A percentile compares a stretch with the other conserved stretches of the same genome.
Conservation (phyloP, 2,888 invertebrate species). For the Meliscaeva auricollis region DNA sequence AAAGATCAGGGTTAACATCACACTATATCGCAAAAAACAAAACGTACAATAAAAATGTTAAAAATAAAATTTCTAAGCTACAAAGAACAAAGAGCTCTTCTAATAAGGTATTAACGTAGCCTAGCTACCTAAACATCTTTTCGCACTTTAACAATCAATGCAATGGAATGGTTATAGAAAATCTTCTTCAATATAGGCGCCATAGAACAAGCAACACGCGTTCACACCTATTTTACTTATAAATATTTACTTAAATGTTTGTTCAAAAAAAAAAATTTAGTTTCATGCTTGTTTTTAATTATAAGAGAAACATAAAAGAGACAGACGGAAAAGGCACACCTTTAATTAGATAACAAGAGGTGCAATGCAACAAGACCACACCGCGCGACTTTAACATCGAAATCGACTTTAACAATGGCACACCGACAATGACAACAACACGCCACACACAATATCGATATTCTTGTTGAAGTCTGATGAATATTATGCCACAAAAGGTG, state of each 20-base stretch:
- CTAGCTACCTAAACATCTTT: not conserved
- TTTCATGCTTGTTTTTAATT: conserved; percentile 2
- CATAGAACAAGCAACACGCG: conserved; percentile 32
- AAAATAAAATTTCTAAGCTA: too few species aligned
- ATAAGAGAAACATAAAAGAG: not conserved
- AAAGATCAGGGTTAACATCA: too few species aligned
- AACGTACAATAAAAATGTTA: too few species aligned
- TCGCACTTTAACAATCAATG: not conserved
- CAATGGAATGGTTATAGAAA: not conserved
- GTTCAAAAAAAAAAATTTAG: not conserved
- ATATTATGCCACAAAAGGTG: conserved; percentile 24
- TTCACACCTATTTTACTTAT: conserved; percentile 44
- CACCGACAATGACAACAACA: not conserved
- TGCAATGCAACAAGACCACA: conserved; percentile 29
- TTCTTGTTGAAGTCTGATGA: conserved; percentile 19
- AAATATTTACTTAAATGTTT: conserved; percentile 23
- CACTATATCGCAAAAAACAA: too few species aligned
- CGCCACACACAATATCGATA: conserved; percentile 3
- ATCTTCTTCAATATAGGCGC: conserved; percentile 23
- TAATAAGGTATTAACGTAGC: too few species aligned
- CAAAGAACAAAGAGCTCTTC: too few species aligned
- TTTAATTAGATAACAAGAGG: conserved; percentile 59
- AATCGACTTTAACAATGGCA: not conserved
- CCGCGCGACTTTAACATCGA: not conserved
- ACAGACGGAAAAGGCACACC: conserved; percentile 51